Evolutionary conservation across 1,140 invertebrate species (phyloP).

Genomic region (Pogonognathellus flavescens): DNA sequence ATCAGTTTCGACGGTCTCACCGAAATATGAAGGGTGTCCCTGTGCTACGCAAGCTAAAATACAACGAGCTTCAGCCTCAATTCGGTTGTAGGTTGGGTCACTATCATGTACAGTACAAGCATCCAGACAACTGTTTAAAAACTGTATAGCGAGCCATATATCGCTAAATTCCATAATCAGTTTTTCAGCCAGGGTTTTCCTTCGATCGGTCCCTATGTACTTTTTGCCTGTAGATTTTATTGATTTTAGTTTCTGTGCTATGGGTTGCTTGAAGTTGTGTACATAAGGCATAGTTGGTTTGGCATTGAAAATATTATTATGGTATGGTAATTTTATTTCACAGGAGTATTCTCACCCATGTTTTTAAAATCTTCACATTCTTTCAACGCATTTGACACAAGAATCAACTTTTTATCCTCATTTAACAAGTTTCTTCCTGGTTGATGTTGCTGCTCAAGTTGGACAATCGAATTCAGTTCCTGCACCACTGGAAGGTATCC

Average conservation of each 20-base stretch:
- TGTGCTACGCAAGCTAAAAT: not conserved
- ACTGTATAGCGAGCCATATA: slow-evolving; percentile 14
- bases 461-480: slow-evolving; percentile 1
- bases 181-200: not conserved
- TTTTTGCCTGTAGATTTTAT: not conserved
- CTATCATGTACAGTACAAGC: not conserved
- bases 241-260: not conserved
- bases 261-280: not conserved
- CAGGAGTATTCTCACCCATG: not conserved
- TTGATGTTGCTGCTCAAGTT: not conserved
- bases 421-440: not conserved
- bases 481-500: not conserved
- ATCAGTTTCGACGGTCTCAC: no score
- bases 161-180: not conserved
- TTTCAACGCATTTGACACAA: not conserved
- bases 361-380: not conserved
- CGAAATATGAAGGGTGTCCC: not conserved
- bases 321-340: not conserved
- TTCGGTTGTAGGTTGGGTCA: not conserved
- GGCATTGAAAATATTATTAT: not conserved
- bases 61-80: not conserved
- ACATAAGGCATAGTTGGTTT: not conserved
- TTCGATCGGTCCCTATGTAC: not conserved
- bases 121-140: not conserved
- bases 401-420: not conserved